Conservation (phyloP, 2,797 vertebrate species). For the Gallinago stenura region DNA sequence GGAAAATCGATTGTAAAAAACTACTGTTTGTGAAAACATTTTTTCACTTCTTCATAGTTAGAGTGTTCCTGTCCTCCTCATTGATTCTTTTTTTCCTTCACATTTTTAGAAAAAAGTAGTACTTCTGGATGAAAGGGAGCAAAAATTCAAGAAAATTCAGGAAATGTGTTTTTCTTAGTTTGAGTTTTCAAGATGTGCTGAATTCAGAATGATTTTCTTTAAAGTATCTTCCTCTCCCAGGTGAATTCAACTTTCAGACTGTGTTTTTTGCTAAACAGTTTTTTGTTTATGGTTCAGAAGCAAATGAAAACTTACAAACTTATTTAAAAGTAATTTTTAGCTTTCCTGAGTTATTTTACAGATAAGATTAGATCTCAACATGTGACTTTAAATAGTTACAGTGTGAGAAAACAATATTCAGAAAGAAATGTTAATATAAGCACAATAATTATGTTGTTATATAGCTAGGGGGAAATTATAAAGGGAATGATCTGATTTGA, state of each 20-base stretch:
- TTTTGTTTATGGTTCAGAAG: background rate
- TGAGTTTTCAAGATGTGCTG: background rate
- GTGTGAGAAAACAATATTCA: conserved; percentile 2
- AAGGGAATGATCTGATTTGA: conserved; percentile 38
- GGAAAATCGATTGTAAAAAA: background rate
- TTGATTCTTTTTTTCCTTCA: background rate
- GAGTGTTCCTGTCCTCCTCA: background rate
- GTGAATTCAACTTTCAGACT: background rate
- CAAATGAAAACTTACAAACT: background rate
- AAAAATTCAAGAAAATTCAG: background rate
- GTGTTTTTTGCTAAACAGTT: background rate
- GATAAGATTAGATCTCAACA: conserved; percentile 7
- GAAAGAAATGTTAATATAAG: conserved; percentile 41
- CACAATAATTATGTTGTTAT: conserved; percentile 45
- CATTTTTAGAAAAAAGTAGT: background rate
- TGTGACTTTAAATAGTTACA: background rate
- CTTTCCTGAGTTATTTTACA: background rate
- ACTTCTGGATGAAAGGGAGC: background rate
- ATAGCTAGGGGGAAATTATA: background rate
- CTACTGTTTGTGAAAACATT: background rate
- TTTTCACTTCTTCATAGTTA: background rate
- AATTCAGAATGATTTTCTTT: background rate
- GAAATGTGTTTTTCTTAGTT: background rate
- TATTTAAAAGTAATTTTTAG: background rate
- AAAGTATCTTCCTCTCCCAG: background rate